phyloP scores from a whole-genome alignment of 2,113 vertebrate species.

The Lontra canadensis region DNA sequence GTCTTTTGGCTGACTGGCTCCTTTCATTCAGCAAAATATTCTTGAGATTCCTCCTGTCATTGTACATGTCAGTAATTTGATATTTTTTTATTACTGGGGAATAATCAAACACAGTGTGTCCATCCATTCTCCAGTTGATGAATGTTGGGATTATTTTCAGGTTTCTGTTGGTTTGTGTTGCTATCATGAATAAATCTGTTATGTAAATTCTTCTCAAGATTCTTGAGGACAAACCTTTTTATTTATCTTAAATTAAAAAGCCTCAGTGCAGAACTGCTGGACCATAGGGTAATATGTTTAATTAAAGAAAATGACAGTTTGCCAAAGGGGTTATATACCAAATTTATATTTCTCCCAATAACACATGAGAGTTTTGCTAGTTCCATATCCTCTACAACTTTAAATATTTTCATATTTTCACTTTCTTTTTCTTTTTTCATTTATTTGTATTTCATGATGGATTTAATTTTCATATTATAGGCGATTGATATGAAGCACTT shows the following conservation, averaged over 20 bases:
- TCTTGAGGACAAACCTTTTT: neutral
- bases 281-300: neutral
- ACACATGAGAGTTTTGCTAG: neutral
- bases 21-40: neutral
- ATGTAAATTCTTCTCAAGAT: neutral
- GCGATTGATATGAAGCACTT: neutral
- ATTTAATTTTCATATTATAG: neutral
- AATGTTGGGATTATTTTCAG: neutral
- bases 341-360: neutral
- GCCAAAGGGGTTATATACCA: neutral
- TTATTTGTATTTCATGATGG: neutral
- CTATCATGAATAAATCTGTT: neutral
- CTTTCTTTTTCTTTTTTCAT: neutral
- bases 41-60: neutral
- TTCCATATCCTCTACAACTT: neutral
- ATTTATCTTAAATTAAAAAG: neutral
- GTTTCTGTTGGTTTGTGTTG: neutral
- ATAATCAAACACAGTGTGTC: neutral
- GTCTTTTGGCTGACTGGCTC: neutral
- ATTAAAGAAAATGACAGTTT: neutral
- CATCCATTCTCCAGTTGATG: neutral
- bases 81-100: neutral
- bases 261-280: neutral
- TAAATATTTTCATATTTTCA: neutral
- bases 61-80: neutral